Base-by-base conservation (phyloP, 2,888 invertebrate species). In the Crematogaster levior region DNA sequence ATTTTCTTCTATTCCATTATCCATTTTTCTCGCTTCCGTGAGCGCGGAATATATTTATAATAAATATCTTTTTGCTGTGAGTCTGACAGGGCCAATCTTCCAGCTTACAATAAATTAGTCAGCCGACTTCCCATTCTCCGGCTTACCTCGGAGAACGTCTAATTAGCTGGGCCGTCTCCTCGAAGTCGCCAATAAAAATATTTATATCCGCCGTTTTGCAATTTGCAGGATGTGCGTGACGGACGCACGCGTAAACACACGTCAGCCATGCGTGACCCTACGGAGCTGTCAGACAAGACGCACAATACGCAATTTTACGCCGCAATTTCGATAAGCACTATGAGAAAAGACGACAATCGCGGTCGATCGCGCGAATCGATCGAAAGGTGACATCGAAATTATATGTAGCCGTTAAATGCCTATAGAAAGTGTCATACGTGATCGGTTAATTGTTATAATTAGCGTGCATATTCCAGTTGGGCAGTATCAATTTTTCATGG, bases 181-280 rank as follows among this genome's bases (percentile, higher is more conserved):
- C 75, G 9, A 9, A 63, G 63, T 63, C 51, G 30, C 9, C 56
- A 34, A 56, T 70, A 79, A 85, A 87, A 87, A 85, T 60, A 77
- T 77, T 56, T 68, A 65, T 82, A 68, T 88, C 88, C 87, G 82
- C 56, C 34, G 63, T 82, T 65, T 70, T 72, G 73, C 61, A 70
- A 80, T 63, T 53, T 30, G 77, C 85, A 74, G 83, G 84, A 89
- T 85, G 77, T 86, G 86, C 88, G 89, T 89, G 88, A 85, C 68
- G 74, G n/a, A 51, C 51, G 63, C 51, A 24, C 34, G 18, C 63
- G 18, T 74, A 9, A 37, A 70, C 56, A 40, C 40, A 21, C 27
- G 18, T 21, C 48, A 4, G 24, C 24, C 46, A n/a, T 58, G 72
- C 46, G 72, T 73, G 80, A 73, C 15, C 37, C 79, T 15, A 37